Evolutionary conservation across 2,797 vertebrate species (phyloP).

Genomic region (Emydoidea blandingii): DNA sequence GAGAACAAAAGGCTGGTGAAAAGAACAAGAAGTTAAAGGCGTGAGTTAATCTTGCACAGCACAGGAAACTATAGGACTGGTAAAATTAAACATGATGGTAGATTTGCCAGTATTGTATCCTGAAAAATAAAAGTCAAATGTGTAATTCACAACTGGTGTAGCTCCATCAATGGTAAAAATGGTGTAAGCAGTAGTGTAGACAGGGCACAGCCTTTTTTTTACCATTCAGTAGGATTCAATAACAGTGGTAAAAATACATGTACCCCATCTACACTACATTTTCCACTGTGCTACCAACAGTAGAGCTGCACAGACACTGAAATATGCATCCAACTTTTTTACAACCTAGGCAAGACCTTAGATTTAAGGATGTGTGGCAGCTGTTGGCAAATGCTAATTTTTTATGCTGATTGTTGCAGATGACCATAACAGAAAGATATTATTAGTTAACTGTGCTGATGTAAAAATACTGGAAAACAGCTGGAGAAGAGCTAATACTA

Average conservation of each 20-base stretch:
- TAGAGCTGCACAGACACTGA: accelerated
- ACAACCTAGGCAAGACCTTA: accelerated
- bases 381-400: not conserved
- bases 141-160: accelerated
- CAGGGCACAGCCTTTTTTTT: accelerated
- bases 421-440: accelerated
- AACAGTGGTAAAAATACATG: too few relatives aligned
- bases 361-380: accelerated
- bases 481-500: conserved; percentile 8
- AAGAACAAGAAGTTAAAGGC: not conserved
- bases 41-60: not conserved
- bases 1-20: not conserved
- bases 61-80: not conserved
- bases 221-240: accelerated
- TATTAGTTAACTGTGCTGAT: accelerated
- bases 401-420: accelerated
- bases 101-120: not conserved
- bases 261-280: accelerated
- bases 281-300: not conserved
- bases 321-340: not conserved
- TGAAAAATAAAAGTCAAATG: not conserved
- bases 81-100: not conserved
- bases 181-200: accelerated
- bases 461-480: not conserved
- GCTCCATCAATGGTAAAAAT: accelerated